Evolutionary conservation across 2,888 invertebrate genomes (phyloP).

Genomic region (Eupithecia inturbata): DNA sequence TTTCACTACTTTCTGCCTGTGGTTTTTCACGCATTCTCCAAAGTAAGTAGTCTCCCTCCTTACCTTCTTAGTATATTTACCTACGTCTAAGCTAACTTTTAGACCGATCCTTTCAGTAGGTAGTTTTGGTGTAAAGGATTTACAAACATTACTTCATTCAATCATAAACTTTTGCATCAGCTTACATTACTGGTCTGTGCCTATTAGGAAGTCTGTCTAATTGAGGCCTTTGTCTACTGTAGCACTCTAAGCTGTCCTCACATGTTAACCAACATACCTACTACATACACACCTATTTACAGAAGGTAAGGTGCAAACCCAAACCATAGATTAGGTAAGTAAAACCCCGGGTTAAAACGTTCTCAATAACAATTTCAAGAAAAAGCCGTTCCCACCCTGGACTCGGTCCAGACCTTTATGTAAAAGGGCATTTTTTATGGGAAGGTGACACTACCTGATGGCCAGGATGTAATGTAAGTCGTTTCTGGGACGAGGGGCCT

Average conservation of each 20-base stretch:
- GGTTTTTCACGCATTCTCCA: not conserved
- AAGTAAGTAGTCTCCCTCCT: not conserved
- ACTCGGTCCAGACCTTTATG: conserved; percentile 13
- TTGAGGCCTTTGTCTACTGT: not conserved
- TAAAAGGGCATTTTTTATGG: conserved; percentile 32
- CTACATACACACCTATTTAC: not conserved
- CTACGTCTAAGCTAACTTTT: not conserved
- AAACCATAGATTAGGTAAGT: conserved; percentile 6
- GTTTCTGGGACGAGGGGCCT: conserved; percentile 24
- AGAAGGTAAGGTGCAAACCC: not conserved
- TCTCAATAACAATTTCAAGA: conserved; percentile 21
- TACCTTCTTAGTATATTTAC: not conserved
- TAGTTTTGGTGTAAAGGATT: not conserved
- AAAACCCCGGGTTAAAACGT: conserved; percentile 6
- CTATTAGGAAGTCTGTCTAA: not conserved
- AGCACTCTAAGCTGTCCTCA: not conserved
- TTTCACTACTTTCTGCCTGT: not conserved
- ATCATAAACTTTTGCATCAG: not conserved
- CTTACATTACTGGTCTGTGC: not conserved
- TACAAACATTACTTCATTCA: not conserved
- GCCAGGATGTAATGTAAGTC: conserved; percentile 24
- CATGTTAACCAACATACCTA: not conserved
- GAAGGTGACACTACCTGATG: conserved; percentile 34
- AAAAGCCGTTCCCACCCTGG: not conserved
- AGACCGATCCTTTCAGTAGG: too few species aligned